Evolutionary conservation across 2,888 invertebrate genomes (phyloP).

Genomic region (Watsonalla cultraria): DNA sequence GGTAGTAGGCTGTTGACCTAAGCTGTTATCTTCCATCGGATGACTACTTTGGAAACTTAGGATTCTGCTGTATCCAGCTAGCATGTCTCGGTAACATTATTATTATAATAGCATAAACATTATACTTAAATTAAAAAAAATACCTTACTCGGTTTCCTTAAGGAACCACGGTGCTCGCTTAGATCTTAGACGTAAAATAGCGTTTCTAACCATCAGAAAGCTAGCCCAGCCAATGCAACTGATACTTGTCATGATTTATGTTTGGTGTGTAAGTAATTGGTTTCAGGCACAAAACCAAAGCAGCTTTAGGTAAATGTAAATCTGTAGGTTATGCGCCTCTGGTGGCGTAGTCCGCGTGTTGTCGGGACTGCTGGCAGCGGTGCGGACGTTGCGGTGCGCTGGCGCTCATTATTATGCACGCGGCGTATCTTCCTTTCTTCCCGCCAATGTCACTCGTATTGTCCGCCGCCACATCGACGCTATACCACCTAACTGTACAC

Average conservation of each 20-base stretch:
- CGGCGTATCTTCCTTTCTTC: conserved; percentile 71
- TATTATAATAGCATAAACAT: background rate
- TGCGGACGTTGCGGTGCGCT: conserved; percentile 27
- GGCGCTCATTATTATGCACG: conserved; percentile 60
- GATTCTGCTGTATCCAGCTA: too few relatives aligned
- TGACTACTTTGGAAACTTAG: too few relatives aligned
- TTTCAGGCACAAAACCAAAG: too few relatives aligned
- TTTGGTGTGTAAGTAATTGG: too few relatives aligned
- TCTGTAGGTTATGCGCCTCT: conserved; percentile 8
- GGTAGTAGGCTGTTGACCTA: background rate
- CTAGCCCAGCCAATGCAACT: too few relatives aligned
- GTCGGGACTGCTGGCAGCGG: conserved; percentile 23
- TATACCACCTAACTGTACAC: conserved; percentile 64
- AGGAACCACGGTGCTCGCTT: too few relatives aligned
- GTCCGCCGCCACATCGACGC: conserved; percentile 49
- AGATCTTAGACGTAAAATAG: too few relatives aligned
- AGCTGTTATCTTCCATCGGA: background rate
- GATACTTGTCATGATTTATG: too few relatives aligned
- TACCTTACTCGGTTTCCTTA: too few relatives aligned
- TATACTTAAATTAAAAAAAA: background rate
- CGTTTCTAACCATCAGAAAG: too few relatives aligned
- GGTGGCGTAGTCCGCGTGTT: conserved; percentile 16
- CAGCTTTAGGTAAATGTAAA: too few relatives aligned
- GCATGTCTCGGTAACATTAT: background rate
- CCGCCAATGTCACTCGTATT: conserved; percentile 72